Evolutionary conservation across 2,888 invertebrate species (phyloP).

Genomic region (Punctoribates punctum): DNA sequence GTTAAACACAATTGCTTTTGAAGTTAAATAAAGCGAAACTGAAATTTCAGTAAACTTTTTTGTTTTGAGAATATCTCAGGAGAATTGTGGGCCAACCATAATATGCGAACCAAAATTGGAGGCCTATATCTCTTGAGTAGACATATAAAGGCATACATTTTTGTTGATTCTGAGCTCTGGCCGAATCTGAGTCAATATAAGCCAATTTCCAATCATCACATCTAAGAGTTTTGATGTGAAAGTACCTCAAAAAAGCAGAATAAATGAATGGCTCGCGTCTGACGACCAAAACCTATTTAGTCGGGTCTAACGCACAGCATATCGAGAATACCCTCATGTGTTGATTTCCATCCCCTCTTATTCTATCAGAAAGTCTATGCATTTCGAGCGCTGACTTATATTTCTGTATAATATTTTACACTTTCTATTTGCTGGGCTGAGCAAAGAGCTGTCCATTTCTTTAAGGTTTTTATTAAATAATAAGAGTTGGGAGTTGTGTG

Average conservation of each 20-base stretch:
- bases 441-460: slow-evolving; percentile 16
- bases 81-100: neutral
- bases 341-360: neutral
- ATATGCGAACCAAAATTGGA: neutral
- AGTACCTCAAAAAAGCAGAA: neutral
- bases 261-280: no score
- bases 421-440: slow-evolving; percentile 1
- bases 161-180: neutral
- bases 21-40: slow-evolving; percentile 16
- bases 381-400: no score
- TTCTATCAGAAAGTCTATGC: neutral
- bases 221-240: neutral
- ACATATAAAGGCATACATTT: neutral
- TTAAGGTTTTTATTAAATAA: slow-evolving; percentile 29
- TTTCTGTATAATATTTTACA: slow-evolving; percentile 16
- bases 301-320: no score
- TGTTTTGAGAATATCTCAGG: neutral
- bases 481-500: neutral
- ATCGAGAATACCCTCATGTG: neutral
- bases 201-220: slow-evolving; percentile 25
- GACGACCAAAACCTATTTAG: neutral
- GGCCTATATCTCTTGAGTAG: neutral
- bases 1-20: no score
- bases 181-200: slow-evolving; percentile 14
- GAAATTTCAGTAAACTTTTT: neutral